These are phyloP conservation scores for Ammospiza caudacuta DNA, from an alignment of 2,113 vertebrate genomes.

Conservation along the genomic window DNA sequence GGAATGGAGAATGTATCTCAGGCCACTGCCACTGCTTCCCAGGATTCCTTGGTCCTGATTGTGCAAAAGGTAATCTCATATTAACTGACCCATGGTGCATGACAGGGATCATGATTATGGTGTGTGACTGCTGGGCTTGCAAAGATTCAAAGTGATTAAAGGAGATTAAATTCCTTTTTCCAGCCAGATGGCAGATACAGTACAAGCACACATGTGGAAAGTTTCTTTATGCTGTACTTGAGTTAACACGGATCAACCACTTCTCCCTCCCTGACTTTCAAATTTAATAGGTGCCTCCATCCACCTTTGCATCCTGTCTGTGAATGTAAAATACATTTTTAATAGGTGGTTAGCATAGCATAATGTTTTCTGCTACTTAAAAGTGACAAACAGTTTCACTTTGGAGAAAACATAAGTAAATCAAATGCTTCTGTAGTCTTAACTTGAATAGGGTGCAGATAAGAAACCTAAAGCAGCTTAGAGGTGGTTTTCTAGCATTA, in stretches of 20 bases:
- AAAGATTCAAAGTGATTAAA: slow-evolving; percentile 27
- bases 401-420: neutral
- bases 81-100: neutral
- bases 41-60: slow-evolving; percentile 94
- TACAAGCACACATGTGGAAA: neutral
- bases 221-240: neutral
- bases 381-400: neutral
- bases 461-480: slow-evolving; percentile 3
- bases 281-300: neutral
- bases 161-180: slow-evolving; percentile 34
- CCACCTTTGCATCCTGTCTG: neutral
- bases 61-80: slow-evolving; percentile 87
- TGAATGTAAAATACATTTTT: neutral
- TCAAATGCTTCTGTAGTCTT: neutral
- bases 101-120: neutral
- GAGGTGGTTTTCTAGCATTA: neutral
- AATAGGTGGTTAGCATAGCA: neutral
- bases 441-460: neutral
- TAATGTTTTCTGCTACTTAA: neutral
- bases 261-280: neutral
- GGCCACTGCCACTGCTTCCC: slow-evolving; percentile 96
- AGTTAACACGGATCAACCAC: neutral
- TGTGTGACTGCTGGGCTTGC: slow-evolving; percentile 23
- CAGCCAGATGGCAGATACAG: neutral
- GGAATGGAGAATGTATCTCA: slow-evolving; percentile 95